Evolutionary conservation across 2,113 vertebrate genomes (phyloP), one percentile per base, ranked within the genome.

Genomic region (Pterocles gutturalis): DNA sequence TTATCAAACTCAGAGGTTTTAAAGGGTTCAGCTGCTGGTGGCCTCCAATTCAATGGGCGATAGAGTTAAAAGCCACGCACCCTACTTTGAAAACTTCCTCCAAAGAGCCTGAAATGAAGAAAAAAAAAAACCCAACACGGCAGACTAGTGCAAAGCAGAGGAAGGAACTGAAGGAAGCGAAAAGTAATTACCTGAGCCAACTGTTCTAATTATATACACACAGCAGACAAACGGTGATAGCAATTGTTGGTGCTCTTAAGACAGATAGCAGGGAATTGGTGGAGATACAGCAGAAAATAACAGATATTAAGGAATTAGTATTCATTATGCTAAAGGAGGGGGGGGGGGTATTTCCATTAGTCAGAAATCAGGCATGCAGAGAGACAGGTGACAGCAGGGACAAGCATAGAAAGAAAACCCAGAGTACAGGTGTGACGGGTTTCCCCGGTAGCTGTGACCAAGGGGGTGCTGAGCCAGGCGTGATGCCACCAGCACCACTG

Each of bases 161-260:
- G 73, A 91, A 97, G 38, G 53, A 90, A 92, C 45, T 76, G 75
- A 93, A 91, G 57, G 77, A 92, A 91, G 34, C 43, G 65, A 83
- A 81, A 95, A 89, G 75, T 91, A 96, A 96, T 96, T 87, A 89
- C 88, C 92, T 71, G 75, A 97, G 87, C 87, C 87, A 88, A 79
- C 73, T 70, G 57, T 72, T 97, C 93, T 96, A 97, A 97, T 96
- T 92, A 97, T 90, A 94, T 65, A 95, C 67, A 90, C 94, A 72
- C 43, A 75, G 88, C 55, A 93, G 95, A 94, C 67, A 80, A 91
- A 73, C 10, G 45, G 82, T 77, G 85, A 79, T 82, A 91, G 83
- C 67, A 87, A 83, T 83, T 87, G 62, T 67, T 91, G 83, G 67
- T 10, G 21, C 45, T 62, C 65, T 53, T 86, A 69, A 91, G 86